A percentile compares a stretch with the other conserved stretches of the same genome.
Conservation (phyloP, 2,888 invertebrate genomes). For the Drosophila nr. perissopoda region DNA sequence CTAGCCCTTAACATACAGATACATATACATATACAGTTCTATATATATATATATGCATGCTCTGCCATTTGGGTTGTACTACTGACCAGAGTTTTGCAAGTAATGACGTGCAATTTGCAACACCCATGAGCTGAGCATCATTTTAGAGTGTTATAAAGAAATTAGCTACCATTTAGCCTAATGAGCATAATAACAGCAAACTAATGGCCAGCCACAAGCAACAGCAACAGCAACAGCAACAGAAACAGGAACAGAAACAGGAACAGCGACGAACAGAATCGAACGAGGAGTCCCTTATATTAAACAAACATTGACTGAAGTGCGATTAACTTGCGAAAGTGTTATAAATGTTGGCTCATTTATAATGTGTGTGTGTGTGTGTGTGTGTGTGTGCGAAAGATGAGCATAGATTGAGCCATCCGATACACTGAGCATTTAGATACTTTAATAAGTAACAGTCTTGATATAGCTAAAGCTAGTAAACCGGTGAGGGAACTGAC, state of each 20-base stretch:
- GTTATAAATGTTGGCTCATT: conserved; percentile 73
- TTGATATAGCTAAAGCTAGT: neutral
- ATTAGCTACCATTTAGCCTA: conserved; percentile 75
- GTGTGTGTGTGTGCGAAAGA: conserved; percentile 1
- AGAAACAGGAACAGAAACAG: conserved; percentile 4
- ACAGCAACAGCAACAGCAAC: conserved; percentile 13
- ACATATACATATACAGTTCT: neutral
- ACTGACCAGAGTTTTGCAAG: conserved; percentile 26
- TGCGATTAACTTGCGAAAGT: conserved; percentile 74
- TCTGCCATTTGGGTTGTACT: neutral
- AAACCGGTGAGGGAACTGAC: neutral
- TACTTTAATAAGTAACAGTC: neutral
- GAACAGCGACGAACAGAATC: neutral
- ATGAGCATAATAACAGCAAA: conserved; percentile 75
- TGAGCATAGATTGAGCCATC: conserved; percentile 20
- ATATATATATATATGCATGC: neutral
- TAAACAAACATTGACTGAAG: conserved; percentile 76
- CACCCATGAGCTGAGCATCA: conserved; percentile 50
- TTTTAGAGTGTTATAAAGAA: conserved; percentile 79
- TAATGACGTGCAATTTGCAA: conserved; percentile 64
- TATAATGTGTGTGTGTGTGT: conserved; percentile 30
- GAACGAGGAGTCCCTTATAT: conserved; percentile 47
- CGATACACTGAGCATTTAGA: neutral
- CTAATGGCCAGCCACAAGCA: conserved; percentile 53
- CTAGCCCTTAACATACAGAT: conserved; percentile 10